Evolutionary conservation across 1,140 invertebrate genomes (phyloP), one percentile per base, ranked within the genome.

Genomic region (Platyscapa corneri): DNA sequence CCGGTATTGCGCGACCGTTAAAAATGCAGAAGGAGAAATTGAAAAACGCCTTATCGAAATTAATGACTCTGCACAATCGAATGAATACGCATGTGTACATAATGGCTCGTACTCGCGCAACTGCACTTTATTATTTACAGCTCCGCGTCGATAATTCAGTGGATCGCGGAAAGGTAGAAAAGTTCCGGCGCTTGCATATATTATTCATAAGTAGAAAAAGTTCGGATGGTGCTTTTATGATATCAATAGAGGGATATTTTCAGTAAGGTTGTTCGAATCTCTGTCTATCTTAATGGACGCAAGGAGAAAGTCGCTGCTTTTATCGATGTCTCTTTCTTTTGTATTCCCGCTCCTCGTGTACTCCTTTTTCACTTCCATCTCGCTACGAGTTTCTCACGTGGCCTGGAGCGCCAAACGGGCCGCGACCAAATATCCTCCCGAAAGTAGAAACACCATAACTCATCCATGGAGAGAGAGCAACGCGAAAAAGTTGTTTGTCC

Each of bases 401-500:
- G 85, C 81, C 81, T 83, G 87, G 83, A 83, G 87, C 83, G 88
- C 86, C 87, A 90, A 90, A 88, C 89, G 88, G 83, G 88, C 88
- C 86, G 84, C 86, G 89, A 90, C 87, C 88, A 88, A 91, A 90
- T 91, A 90, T 90, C 89, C 86, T 89, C 76, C 86, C 84, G 86
- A 90, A 90, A 89, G 90, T 89, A 89, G 89, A 90, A 89, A 90
- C 88, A 87, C 86, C 88, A 89, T 90, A 89, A 90, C 84, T 91
- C 90, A 92, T 91, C 88, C 87, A 88, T 88, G 70, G 70, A 32
- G 20, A 49, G 46, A 74, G 70, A 74, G 80, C 86, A 87, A 70
- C 87, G 89, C 88, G 89, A 92, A 92, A 90, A 92, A 92, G 91
- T 93, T 91, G 92, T 92, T 92, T 91, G 90, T 90, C 90, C 90